These are phyloP conservation scores for Dipodomys spectabilis DNA, from an alignment of 2,113 vertebrate genomes.

Conservation along the genomic window DNA sequence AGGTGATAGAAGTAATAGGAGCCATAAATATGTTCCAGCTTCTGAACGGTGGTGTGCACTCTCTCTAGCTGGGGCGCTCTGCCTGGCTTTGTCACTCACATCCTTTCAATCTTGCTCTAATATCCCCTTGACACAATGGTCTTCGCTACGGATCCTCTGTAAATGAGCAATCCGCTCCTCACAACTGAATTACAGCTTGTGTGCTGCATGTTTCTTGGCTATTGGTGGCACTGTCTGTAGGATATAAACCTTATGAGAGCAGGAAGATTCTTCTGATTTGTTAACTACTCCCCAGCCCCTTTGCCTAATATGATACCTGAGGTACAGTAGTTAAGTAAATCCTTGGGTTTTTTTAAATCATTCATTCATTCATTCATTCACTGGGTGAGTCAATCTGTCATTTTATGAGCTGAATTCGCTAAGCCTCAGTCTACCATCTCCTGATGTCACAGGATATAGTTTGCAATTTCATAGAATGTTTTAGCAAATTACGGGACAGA, in stretches of 20 bases:
- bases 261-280: background rate
- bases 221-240: background rate
- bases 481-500: background rate
- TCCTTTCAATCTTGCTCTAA: background rate
- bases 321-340: slow-evolving; percentile 1
- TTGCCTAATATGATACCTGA: background rate
- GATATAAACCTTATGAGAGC: background rate
- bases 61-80: background rate
- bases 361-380: background rate
- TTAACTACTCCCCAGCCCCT: background rate
- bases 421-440: background rate
- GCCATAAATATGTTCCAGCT: background rate
- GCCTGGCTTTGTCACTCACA: background rate
- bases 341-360: background rate
- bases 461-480: slow-evolving; percentile 3
- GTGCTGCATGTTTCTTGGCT: background rate
- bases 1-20: background rate
- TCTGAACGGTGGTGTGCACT: background rate
- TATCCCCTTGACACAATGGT: background rate
- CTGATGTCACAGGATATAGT: background rate
- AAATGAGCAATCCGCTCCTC: background rate
- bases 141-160: background rate
- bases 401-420: background rate
- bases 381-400: background rate
- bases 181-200: background rate